Base-by-base conservation (phyloP, 2,888 invertebrate genomes). In the Perithous albicinctus region DNA sequence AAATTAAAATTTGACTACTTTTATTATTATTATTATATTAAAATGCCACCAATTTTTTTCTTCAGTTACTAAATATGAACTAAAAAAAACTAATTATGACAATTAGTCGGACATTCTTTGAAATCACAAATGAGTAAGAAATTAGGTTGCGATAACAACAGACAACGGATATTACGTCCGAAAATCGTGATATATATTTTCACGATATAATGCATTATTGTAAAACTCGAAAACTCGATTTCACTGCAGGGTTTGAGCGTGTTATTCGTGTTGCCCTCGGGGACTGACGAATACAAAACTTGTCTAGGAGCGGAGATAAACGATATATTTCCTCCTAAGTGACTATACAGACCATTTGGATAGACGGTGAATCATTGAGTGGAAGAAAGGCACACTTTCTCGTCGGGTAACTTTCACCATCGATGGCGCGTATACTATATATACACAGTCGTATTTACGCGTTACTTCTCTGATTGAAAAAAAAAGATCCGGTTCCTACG, bases 381-480 rank as follows among this genome's bases (percentile, higher is more conserved):
- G 59, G 83, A 92, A 90, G 91, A 91, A 91, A 92, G 92, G 90
- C 91, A 88, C 89, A 91, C 92, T 92, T 92, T 92, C 92, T 91
- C 92, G 91, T 83, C 87, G 87, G 85, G 87, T 88, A 89, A 92
- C 92, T 92, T 92, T 92, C 92, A 92, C 92, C 92, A 87, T 92
- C 92, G 91, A 92, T 92, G 89, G 89, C 84, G 81, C 85, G 84
- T 83, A 85, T 85, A 80, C 41, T 35, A 64, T 54, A 41, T n/a
- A n/a, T n/a, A n/a, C n/a, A n/a, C n/a, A n/a, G n/a, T n/a, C 41
- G 43, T 23, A 5, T 38, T 46, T 59, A 48, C 29, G 41, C 26
- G 75, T 84, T 85, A 86, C 77, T 73, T 72, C 84, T 83, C 78
- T 85, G 84, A 85, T 87, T 86, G 85, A 90, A 90, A 89, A 41